These are phyloP conservation scores for Dioctria rufipes DNA, from an alignment of 2,888 invertebrate species.

Conservation along the genomic window DNA sequence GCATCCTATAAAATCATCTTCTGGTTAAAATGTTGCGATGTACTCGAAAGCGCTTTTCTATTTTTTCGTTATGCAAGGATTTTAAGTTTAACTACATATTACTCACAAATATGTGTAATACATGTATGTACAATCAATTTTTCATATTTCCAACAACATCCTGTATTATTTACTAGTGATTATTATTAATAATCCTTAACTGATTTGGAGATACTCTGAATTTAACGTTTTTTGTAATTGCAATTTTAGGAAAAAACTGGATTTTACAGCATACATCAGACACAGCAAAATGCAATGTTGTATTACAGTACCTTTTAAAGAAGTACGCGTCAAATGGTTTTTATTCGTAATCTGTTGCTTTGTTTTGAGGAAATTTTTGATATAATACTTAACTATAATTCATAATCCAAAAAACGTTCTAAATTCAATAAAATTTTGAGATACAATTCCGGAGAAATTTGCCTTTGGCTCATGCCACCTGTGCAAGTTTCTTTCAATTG, in stretches of 20 bases:
- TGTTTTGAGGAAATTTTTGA: slow-evolving; percentile 58
- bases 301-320: slow-evolving; percentile 90
- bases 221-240: slow-evolving; percentile 72
- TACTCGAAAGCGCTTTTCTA: no score
- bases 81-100: no score
- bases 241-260: slow-evolving; percentile 90
- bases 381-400: slow-evolving; percentile 12
- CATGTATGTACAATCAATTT: no score
- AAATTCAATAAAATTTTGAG: slow-evolving; percentile 32
- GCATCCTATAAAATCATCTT: no score
- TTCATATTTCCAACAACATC: slow-evolving; percentile 34
- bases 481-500: slow-evolving; percentile 43
- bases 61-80: no score
- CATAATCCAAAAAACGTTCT: slow-evolving; percentile 22
- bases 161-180: slow-evolving; percentile 14
- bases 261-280: slow-evolving; percentile 92
- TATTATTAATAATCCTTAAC: slow-evolving; percentile 49
- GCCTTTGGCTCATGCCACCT: slow-evolving; percentile 34
- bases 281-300: slow-evolving; percentile 86
- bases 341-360: slow-evolving; percentile 59
- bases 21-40: no score
- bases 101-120: no score
- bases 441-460: slow-evolving; percentile 26
- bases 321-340: slow-evolving; percentile 76
- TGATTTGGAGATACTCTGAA: slow-evolving; percentile 62